Base-by-base conservation (phyloP, 2,113 vertebrate species). In the Festucalex cinctus region DNA sequence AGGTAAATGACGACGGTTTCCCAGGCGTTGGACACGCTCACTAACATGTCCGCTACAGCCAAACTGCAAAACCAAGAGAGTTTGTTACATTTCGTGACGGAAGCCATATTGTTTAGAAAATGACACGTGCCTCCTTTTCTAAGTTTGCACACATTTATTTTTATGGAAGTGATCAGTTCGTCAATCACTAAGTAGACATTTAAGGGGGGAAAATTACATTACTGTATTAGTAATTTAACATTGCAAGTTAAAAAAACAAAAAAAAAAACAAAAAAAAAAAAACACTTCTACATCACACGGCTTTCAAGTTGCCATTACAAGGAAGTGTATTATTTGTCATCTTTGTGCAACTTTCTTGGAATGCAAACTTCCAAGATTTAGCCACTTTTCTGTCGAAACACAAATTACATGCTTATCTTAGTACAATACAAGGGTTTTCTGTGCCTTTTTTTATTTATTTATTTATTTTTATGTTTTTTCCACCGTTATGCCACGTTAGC, bases 11-110 rank as follows among this genome's bases (percentile, higher is more conserved):
- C 89, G 85, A 98, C 92, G 41, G 96, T 95, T 86, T 98, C 97
- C 94, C 94, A 98, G 73, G 95, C 92, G 1, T 98, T 98, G 68
- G 97, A 98, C 72, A 94, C 89, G 60, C 96, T 96, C 74, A 98
- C 95, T 78, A 98, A 81, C 96, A 98, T 95, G 88, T 98, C 96
- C 0, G 97, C 96, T 35, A 96, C 94, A 0, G 96, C 97, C 79
- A 98, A 86, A 70, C 96, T 98, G 79, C 37, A 82, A 82, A 68
- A 28, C 67, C 1, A 57, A 9, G 13, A 41, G 9, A 14, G 57
- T 28, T 36, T 16, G 37, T 61, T n/a, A 37, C 6, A 3, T 61
- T 12, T 13, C 20, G 39, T 22, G 8, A 39, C 3, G 7, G 12
- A 22, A 13, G 22, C 3, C 0, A 10, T 26, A 54, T 54, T 24